Percentiles rank a stretch among this genome's conserved stretches.
Evolutionary conservation across 2,113 vertebrate species (phyloP).

Genomic region (Pterocles gutturalis): DNA sequence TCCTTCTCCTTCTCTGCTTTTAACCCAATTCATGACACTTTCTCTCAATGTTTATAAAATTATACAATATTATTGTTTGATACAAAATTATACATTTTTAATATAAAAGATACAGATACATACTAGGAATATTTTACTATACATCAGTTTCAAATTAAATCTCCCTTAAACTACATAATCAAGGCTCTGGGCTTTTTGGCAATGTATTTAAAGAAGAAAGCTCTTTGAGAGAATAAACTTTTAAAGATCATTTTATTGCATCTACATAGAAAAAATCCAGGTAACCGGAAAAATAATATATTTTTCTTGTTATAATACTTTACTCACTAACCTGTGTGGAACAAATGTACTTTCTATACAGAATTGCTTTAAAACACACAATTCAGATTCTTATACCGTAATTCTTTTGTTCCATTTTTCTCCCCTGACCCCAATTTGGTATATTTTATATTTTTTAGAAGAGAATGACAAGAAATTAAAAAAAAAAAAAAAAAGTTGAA

Average conservation of each 20-base stretch:
- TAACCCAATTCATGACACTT: not conserved
- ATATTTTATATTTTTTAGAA: not conserved
- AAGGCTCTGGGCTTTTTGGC: not conserved
- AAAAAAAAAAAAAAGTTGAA: not conserved
- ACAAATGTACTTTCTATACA: not conserved
- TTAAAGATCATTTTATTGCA: not conserved
- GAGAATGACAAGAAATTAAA: not conserved
- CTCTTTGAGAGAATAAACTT: not conserved
- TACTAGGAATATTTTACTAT: not conserved
- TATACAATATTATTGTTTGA: not conserved
- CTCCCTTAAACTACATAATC: not conserved
- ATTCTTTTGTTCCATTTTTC: not conserved
- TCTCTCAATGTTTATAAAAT: not conserved
- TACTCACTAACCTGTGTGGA: not conserved
- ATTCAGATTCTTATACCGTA: not conserved
- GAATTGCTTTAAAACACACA: not conserved
- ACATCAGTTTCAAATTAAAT: not conserved
- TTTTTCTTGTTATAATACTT: not conserved
- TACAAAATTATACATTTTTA: not conserved
- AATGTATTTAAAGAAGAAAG: not conserved
- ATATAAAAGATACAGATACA: not conserved
- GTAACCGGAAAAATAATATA: not conserved
- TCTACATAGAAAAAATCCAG: not conserved
- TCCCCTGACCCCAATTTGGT: rapidly evolving
- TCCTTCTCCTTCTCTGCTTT: not conserved